Conservation (phyloP, 2,113 vertebrate species). For the Uria lomvia region DNA sequence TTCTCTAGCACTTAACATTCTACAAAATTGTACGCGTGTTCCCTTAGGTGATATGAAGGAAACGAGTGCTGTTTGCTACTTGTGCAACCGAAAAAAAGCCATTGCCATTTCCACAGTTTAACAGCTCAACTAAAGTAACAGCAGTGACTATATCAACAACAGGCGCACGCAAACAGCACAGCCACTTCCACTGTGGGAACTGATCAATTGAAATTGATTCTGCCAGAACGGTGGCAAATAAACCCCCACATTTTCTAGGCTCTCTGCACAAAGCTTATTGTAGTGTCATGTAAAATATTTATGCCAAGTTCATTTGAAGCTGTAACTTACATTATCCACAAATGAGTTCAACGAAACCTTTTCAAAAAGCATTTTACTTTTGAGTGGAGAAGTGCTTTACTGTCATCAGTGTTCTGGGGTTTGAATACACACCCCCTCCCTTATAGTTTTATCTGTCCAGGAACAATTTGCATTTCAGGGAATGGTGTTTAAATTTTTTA, state of each 20-base stretch:
- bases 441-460: not conserved
- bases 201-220: not conserved
- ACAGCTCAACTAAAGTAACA: not conserved
- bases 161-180: not conserved
- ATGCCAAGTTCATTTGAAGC: slow-evolving; percentile 8
- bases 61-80: not conserved
- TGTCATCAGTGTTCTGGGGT: not conserved
- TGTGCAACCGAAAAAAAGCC: not conserved
- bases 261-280: not conserved
- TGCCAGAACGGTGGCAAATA: not conserved
- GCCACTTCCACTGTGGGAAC: not conserved
- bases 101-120: not conserved
- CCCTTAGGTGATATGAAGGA: not conserved
- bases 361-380: not conserved
- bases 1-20: not conserved
- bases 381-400: not conserved
- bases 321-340: not conserved
- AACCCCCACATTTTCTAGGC: not conserved
- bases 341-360: not conserved
- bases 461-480: not conserved
- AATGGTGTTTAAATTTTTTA: not conserved
- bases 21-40: not conserved
- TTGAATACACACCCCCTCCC: not conserved
- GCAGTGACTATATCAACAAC: not conserved
- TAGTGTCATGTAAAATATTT: slow-evolving; percentile 39